Conservation (phyloP, 2,797 vertebrate genomes). For the Microctenopoma stevenorrisi region DNA sequence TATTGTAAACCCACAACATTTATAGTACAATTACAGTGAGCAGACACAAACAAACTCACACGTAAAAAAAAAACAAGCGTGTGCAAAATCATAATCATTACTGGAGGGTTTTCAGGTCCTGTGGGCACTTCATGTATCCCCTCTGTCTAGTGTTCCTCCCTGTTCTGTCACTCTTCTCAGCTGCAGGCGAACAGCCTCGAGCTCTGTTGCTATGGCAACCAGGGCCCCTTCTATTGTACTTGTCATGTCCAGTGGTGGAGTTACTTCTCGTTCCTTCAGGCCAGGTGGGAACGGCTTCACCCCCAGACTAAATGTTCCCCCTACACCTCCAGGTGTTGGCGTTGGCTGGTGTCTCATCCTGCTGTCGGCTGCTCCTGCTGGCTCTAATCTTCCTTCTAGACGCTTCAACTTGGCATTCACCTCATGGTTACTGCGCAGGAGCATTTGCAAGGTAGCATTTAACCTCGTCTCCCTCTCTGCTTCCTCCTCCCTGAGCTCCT, state of each 20-base stretch:
- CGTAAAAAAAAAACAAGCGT: slow-evolving; percentile 8
- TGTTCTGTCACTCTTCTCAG: slow-evolving; percentile 62
- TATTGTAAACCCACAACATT: slow-evolving; percentile 37
- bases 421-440: slow-evolving; percentile 51
- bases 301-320: slow-evolving; percentile 13
- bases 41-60: slow-evolving; percentile 30
- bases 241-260: slow-evolving; percentile 29
- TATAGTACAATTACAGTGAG: slow-evolving; percentile 31
- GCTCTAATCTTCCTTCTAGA: slow-evolving; percentile 24
- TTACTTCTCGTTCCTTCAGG: slow-evolving; percentile 54
- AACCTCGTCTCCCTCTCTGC: slow-evolving; percentile 61
- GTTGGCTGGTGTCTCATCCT: slow-evolving; percentile 35
- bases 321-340: slow-evolving; percentile 18
- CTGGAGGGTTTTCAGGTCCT: slow-evolving; percentile 10
- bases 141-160: slow-evolving; percentile 32
- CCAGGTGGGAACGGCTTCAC: slow-evolving; percentile 18
- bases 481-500: slow-evolving; percentile 52
- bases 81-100: slow-evolving; percentile 37
- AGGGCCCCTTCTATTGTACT: slow-evolving; percentile 52
- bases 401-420: slow-evolving; percentile 28
- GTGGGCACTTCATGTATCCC: slow-evolving; percentile 49
- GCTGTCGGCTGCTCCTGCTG: background rate
- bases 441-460: slow-evolving; percentile 56
- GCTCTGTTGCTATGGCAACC: slow-evolving; percentile 69
- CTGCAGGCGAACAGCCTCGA: slow-evolving; percentile 69